Evolutionary conservation across 2,888 invertebrate species (phyloP).

Genomic region (Dyspetes luteomarginatus): DNA sequence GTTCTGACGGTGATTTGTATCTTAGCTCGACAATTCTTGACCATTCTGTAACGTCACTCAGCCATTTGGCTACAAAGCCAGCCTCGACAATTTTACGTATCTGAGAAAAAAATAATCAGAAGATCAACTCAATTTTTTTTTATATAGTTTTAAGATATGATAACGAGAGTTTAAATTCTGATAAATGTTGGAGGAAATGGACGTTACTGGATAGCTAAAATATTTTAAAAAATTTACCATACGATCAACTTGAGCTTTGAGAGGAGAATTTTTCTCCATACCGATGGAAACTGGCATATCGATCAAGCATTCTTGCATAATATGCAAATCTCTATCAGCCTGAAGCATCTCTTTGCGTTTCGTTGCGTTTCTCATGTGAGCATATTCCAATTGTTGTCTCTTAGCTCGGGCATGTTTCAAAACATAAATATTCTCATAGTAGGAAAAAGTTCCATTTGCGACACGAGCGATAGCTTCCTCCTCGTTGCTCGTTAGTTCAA

Average conservation of each 20-base stretch:
- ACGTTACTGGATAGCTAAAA: no score
- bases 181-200: no score
- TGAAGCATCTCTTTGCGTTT: constrained; percentile 57
- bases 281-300: constrained; percentile 93
- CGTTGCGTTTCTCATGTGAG: constrained; percentile 74
- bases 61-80: constrained; percentile 91
- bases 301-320: constrained; percentile 92
- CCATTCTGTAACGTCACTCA: constrained; percentile 89
- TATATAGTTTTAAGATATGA: not conserved
- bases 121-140: constrained; percentile 9
- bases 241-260: constrained; percentile 88
- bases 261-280: constrained; percentile 91
- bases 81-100: constrained; percentile 89
- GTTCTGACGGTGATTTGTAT: constrained; percentile 85
- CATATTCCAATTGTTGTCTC: constrained; percentile 83
- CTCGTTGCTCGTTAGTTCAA: constrained; percentile 87
- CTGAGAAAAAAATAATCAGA: constrained; percentile 69
- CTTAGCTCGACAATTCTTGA: constrained; percentile 85
- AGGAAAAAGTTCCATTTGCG: constrained; percentile 89
- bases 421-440: constrained; percentile 91
- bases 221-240: constrained; percentile 80
- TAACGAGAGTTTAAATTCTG: no score
- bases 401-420: constrained; percentile 88
- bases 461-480: constrained; percentile 88
- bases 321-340: constrained; percentile 87